Evolutionary conservation across 2,888 invertebrate species (phyloP), one percentile per base, ranked within the genome.

Genomic region (Hydropsyche betteni): DNA sequence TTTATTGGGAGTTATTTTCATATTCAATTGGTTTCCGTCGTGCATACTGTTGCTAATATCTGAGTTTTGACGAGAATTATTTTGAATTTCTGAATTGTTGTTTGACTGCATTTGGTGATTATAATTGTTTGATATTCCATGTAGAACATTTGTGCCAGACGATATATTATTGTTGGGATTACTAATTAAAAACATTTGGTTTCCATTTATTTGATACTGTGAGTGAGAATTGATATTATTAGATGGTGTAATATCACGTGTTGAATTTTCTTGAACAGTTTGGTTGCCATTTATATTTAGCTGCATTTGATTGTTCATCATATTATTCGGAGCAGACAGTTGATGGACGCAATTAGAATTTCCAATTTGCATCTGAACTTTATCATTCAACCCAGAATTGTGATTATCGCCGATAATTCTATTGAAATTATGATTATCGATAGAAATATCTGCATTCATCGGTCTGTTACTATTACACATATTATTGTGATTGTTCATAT

Each of bases 381-480:
- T 80, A 79, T 86, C 83, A 79, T 82, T 85, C 1, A 84, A 78
- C 80, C 84, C 87, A 79, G 84, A 86, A 5, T 85, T 83, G 74
- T 83, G 84, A 82, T 87, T 85, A 77, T 83, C 82, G 74, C 86
- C 87, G 81, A 87, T 84, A 80, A 86, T 85, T 79, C 85, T 87
- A 69, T 68, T 68, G 14, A 68, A 36, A 58, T 58, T 36, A 24
- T 73, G 50, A 69, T 69, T 38, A 7, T 14, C 53, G 14, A 53
- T 34, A 33, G 52, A 52, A 7, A 53, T n/a, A 53, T 72, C 72
- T n/a, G 24, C 38, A 55, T 72, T 72, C 7, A 38, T 36, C 36
- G 38, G 85, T 52, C 87, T 86, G 34, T 87, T 87, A 77, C 87
- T 87, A 36, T 87, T 87, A 77, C 87, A 87, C 5, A 87, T 85